Percentiles rank a stretch among this genome's conserved stretches.
phyloP scores from a whole-genome alignment of 2,113 vertebrate species.

The Cyprinodon variegatus region DNA sequence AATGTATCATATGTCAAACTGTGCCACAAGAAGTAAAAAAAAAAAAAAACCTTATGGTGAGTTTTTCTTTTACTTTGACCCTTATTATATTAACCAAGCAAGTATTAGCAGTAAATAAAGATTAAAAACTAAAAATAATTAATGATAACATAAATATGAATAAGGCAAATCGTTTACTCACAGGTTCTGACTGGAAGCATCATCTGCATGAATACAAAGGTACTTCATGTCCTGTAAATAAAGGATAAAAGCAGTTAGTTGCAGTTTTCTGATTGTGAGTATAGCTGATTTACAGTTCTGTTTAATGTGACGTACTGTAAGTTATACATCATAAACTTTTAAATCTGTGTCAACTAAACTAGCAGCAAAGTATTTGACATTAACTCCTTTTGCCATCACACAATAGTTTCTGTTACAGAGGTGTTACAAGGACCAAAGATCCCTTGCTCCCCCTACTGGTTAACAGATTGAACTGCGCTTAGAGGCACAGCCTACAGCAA shows the following conservation, averaged over 20 bases:
- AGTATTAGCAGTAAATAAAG: not conserved
- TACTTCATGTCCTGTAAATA: constrained; percentile 85
- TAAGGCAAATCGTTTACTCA: constrained; percentile 71
- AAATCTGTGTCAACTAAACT: not conserved
- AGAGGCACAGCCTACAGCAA: not conserved
- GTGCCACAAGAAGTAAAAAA: too few species aligned
- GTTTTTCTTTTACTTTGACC: not conserved
- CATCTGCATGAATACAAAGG: constrained; percentile 87
- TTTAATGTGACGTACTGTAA: not conserved
- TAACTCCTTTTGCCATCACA: not conserved
- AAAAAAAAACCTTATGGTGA: not conserved
- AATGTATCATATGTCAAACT: not conserved
- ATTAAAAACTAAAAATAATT: not conserved
- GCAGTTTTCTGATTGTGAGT: not conserved
- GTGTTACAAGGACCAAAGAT: constrained; percentile 32
- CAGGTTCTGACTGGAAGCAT: constrained; percentile 87
- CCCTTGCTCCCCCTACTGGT: constrained; percentile 69
- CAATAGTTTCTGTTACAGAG: not conserved
- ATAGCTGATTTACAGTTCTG: not conserved
- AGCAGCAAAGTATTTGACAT: not conserved
- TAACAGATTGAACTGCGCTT: constrained; percentile 39
- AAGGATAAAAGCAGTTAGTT: constrained; percentile 9
- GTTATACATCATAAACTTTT: not conserved
- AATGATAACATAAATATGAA: not conserved
- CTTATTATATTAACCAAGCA: not conserved